Percentiles rank a stretch among this genome's conserved stretches.
Evolutionary conservation across 2,888 invertebrate genomes (phyloP).

Genomic region (Sesia apiformis): DNA sequence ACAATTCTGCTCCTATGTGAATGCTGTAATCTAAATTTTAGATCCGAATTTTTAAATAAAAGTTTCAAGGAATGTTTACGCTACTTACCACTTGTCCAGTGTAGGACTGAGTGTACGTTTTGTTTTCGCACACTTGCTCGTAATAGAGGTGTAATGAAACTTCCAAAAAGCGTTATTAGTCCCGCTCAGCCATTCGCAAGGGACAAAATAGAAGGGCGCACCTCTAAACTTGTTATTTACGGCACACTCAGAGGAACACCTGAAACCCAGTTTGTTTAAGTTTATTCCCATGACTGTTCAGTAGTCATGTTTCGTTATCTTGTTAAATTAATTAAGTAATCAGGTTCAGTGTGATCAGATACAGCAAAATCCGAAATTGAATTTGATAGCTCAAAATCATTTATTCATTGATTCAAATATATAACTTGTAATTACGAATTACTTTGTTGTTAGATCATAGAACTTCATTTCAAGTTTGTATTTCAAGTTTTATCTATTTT

Average conservation of each 20-base stretch:
- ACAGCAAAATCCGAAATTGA: too few relatives aligned
- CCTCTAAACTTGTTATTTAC: background rate
- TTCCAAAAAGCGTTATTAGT: constrained; percentile 25
- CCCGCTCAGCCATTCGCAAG: constrained; percentile 15
- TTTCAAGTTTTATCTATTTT: too few relatives aligned
- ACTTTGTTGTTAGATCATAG: too few relatives aligned
- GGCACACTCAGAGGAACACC: constrained; percentile 1
- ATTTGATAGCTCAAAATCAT: too few relatives aligned
- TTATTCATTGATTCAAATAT: too few relatives aligned
- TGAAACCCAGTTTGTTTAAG: constrained; percentile 1
- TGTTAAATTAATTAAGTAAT: background rate
- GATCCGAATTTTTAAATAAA: too few relatives aligned
- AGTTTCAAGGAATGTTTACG: too few relatives aligned
- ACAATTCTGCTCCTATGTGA: background rate
- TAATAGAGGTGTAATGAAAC: constrained; percentile 21
- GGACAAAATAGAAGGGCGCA: constrained; percentile 20
- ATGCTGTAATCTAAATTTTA: too few relatives aligned
- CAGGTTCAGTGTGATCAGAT: too few relatives aligned
- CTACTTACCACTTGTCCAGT: background rate
- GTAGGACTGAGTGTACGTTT: background rate
- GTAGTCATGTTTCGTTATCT: background rate
- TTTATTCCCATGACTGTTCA: background rate
- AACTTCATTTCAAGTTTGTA: too few relatives aligned
- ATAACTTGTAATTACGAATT: too few relatives aligned
- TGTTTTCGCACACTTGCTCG: background rate